Evolutionary conservation across 2,797 vertebrate genomes (phyloP).

Genomic region (Lepidocolaptes lacrymiger): DNA sequence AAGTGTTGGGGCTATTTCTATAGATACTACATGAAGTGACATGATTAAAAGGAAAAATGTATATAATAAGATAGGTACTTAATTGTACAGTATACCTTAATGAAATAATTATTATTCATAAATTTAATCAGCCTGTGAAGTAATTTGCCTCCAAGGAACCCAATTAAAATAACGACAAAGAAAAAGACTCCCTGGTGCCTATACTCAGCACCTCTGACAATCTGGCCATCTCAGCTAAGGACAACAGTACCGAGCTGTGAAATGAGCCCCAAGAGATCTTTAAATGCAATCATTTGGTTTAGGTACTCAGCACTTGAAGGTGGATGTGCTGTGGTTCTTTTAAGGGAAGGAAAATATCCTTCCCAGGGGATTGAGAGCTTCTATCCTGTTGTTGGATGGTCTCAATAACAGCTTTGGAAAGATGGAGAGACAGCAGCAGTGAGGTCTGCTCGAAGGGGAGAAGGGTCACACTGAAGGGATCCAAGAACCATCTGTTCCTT

Average conservation of each 20-base stretch:
- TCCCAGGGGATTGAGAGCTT: neutral
- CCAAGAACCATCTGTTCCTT: neutral
- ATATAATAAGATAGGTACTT: neutral
- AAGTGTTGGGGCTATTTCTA: neutral
- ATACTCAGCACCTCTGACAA: neutral
- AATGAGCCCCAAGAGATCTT: neutral
- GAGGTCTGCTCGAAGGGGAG: neutral
- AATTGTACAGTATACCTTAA: neutral
- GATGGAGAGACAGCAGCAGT: neutral
- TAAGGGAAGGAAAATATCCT: neutral
- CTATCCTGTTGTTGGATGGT: neutral
- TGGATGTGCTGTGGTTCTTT: neutral
- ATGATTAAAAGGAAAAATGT: neutral
- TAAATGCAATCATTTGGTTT: neutral
- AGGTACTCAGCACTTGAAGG: neutral
- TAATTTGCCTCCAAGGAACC: neutral
- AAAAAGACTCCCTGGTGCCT: neutral
- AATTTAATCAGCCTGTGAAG: neutral
- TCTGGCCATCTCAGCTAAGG: neutral
- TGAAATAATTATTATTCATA: conserved; percentile 24
- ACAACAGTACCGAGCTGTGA: neutral
- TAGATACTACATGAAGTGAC: neutral
- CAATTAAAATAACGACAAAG: neutral
- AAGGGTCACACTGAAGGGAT: neutral
- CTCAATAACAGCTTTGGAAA: neutral